Base-by-base conservation (phyloP, 2,888 invertebrate species). In the Ernsta delagoae region DNA sequence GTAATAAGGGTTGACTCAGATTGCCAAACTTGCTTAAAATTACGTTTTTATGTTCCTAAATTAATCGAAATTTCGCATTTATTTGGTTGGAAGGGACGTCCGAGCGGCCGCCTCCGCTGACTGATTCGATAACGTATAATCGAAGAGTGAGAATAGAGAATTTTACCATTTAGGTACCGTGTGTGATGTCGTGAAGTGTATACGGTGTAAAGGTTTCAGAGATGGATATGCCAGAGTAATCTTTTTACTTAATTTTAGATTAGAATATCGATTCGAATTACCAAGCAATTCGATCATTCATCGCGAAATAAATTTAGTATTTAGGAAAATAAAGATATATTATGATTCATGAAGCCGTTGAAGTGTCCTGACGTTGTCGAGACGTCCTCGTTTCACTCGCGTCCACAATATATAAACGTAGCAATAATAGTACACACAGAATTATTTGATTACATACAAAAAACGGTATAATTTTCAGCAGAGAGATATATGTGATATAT, bases 281-380 rank as follows among this genome's bases (percentile, higher is more conserved):
- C 92, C 86, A 90, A 90, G 89, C 88, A 90, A 91, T 92, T 90
- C 89, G 90, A 89, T 79, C 92, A 92, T 93, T 93, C 93, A 92
- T 92, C 92, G 92, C 93, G 93, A 92, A 93, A 93, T 93, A 93
- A 80, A 78, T 74, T 79, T 89, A 89, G 90, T 77, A 75, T 75
- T 84, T 88, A 89, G 86, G 85, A 75, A 86, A 78, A 86, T 88
- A 88, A 87, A 90, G 80, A 88, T 88, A 88, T 88, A 87, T 90
- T 85, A 87, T 84, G 85, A 85, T 89, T 86, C 85, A 83, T 82
- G 79, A 82, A 72, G 74, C 76, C 81, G 86, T 73, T 82, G 86
- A 79, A 83, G 79, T 85, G 81, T 83, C 77, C 82, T 81, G 86
- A 75, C 74, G 75, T 73, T 80, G 82, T 56, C 68, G 72, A 77